These are phyloP conservation scores for Halocynthia roretzi DNA, from an alignment of 23 tunicate species.

Conservation along the genomic window DNA sequence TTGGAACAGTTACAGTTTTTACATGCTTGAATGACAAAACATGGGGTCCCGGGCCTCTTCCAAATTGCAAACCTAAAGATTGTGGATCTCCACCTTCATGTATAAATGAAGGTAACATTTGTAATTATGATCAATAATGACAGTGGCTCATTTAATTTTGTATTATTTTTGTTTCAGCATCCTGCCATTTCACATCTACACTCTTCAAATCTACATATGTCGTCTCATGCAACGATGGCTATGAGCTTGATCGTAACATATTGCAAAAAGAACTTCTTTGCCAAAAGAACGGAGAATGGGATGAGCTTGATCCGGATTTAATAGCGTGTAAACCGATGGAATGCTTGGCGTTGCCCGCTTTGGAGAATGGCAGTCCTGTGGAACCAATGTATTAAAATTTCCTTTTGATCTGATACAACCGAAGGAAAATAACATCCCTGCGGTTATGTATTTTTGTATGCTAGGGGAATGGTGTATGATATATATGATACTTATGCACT, in stretches of 20 bases:
- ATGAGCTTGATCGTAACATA: conserved; percentile 42
- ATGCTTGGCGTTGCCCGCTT: conserved; percentile 26
- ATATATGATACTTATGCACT: too few relatives aligned
- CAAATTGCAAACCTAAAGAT: conserved; percentile 54
- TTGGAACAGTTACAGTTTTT: conserved; percentile 25
- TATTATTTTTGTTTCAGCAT: conserved; percentile 7
- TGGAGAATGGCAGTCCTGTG: conserved; percentile 20
- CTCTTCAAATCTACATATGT: conserved; percentile 24
- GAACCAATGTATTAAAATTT: too few relatives aligned
- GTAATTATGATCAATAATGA: background rate
- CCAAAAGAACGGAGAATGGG: conserved; percentile 55
- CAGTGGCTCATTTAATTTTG: background rate
- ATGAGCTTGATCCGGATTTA: conserved; percentile 12
- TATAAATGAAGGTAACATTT: conserved; percentile 41
- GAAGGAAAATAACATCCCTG: too few relatives aligned
- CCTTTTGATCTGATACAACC: too few relatives aligned
- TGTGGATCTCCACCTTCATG: conserved; percentile 54
- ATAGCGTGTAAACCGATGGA: conserved; percentile 36
- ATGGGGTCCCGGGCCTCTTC: conserved; percentile 67
- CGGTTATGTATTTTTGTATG: too few relatives aligned
- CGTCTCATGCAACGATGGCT: conserved; percentile 45
- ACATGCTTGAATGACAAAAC: conserved; percentile 26
- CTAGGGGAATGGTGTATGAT: too few relatives aligned
- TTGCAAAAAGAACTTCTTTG: conserved; percentile 18
- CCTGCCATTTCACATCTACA: conserved; percentile 31